Conservation (phyloP, 2,888 invertebrate species). For the Capitulum mitella region DNA sequence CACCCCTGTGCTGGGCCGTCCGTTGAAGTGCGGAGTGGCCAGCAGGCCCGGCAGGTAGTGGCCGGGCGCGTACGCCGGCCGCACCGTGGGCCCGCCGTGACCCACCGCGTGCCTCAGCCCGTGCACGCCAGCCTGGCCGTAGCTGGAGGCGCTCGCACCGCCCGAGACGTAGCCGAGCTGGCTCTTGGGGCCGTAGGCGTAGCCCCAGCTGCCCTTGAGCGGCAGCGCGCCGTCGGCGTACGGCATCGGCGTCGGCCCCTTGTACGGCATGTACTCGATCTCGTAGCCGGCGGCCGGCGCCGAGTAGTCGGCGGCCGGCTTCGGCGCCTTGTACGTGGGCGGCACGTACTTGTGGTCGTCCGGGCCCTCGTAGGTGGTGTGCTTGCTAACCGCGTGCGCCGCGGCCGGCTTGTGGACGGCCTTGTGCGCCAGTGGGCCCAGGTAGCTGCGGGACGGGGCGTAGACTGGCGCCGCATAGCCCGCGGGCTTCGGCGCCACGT, state of each 20-base stretch:
- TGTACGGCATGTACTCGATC: slow-evolving; percentile 12
- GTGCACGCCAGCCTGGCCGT: background rate
- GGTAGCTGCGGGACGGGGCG: slow-evolving; percentile 1
- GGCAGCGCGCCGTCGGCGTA: slow-evolving; percentile 4
- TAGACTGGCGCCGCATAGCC: slow-evolving; percentile 2
- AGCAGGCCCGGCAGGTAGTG: slow-evolving; percentile 20
- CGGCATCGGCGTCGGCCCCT: background rate
- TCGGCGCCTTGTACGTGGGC: background rate
- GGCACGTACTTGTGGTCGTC: slow-evolving; percentile 4
- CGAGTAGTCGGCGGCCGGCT: background rate
- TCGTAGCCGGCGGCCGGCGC: background rate
- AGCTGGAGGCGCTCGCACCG: background rate
- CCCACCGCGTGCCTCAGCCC: too few relatives aligned
- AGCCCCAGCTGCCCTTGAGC: background rate
- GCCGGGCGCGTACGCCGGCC: slow-evolving; percentile 13
- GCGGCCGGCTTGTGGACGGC: background rate
- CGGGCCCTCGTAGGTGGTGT: slow-evolving; percentile 2
- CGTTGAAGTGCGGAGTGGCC: slow-evolving; percentile 18
- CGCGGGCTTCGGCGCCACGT: background rate
- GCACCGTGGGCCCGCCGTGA: background rate
- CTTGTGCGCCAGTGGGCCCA: background rate
- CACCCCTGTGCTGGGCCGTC: background rate
- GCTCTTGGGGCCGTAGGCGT: background rate
- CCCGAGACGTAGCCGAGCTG: background rate
- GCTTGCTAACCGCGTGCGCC: background rate